These are phyloP conservation scores for Oxygymnocypris stewartii DNA, from an alignment of 2,113 vertebrate genomes.

Conservation along the genomic window DNA sequence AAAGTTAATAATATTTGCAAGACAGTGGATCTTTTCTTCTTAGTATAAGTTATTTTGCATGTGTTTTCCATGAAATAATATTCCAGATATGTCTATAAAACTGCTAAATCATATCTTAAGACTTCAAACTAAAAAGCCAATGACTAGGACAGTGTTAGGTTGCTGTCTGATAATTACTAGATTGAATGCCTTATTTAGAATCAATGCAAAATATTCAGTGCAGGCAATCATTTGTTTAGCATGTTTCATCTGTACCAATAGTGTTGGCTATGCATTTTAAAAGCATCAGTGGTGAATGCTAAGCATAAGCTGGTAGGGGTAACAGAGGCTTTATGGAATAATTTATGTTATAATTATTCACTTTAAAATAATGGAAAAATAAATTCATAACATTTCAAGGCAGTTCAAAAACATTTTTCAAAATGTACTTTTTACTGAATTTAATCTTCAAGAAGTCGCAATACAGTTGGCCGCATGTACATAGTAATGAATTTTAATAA, in stretches of 20 bases:
- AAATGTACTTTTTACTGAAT: background rate
- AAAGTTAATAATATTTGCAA: background rate
- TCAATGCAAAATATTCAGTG: background rate
- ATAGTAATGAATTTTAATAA: background rate
- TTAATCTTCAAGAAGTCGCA: background rate
- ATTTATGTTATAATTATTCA: background rate
- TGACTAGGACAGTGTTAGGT: background rate
- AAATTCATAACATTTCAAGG: background rate
- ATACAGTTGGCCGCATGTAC: background rate
- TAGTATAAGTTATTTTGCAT: background rate
- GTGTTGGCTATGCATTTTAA: background rate
- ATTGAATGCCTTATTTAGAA: slow-evolving; percentile 16
- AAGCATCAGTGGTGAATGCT: background rate
- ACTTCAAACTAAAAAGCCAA: background rate
- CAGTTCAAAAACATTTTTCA: too few relatives aligned
- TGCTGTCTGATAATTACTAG: background rate
- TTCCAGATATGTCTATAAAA: background rate
- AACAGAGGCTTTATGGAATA: background rate
- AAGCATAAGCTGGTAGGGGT: background rate
- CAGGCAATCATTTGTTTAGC: slow-evolving; percentile 5
- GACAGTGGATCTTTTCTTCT: background rate
- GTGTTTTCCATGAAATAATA: background rate
- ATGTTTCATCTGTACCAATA: slow-evolving; percentile 16
- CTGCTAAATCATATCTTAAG: background rate
- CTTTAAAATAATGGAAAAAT: background rate